phyloP scores from a whole-genome alignment of 2,888 invertebrate genomes.

The Leptothorax acervorum region DNA sequence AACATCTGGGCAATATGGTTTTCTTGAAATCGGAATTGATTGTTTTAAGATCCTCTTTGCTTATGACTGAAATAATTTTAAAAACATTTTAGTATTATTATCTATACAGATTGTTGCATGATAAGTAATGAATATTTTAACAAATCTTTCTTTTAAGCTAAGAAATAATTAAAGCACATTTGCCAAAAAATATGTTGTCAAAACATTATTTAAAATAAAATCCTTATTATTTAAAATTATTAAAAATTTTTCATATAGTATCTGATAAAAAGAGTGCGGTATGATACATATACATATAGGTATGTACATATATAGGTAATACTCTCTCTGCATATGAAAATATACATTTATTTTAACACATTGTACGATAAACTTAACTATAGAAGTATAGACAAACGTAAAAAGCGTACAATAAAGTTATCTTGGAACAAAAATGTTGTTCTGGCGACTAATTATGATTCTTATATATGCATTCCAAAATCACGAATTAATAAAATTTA shows the following conservation, averaged over 20 bases:
- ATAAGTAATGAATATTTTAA: background rate
- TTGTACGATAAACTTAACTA: background rate
- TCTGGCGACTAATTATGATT: background rate
- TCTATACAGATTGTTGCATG: background rate
- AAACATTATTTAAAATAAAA: background rate
- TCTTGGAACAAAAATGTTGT: background rate
- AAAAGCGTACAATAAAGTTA: background rate
- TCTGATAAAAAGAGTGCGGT: background rate
- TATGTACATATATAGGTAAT: background rate
- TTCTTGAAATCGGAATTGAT: conserved; percentile 66
- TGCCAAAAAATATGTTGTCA: background rate
- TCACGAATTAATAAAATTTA: background rate
- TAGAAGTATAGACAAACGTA: background rate
- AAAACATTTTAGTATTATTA: background rate
- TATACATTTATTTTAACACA: background rate
- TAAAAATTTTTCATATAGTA: background rate
- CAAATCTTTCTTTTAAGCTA: background rate
- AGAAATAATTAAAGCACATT: background rate
- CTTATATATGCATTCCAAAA: background rate
- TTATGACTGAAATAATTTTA: conserved; percentile 14
- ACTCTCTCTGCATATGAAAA: background rate
- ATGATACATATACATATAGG: background rate
- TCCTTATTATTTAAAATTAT: background rate
- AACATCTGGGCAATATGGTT: conserved; percentile 23
- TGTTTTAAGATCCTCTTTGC: conserved; percentile 35